phyloP scores from a whole-genome alignment of 2,888 invertebrate species.

The Calameuta filiformis region DNA sequence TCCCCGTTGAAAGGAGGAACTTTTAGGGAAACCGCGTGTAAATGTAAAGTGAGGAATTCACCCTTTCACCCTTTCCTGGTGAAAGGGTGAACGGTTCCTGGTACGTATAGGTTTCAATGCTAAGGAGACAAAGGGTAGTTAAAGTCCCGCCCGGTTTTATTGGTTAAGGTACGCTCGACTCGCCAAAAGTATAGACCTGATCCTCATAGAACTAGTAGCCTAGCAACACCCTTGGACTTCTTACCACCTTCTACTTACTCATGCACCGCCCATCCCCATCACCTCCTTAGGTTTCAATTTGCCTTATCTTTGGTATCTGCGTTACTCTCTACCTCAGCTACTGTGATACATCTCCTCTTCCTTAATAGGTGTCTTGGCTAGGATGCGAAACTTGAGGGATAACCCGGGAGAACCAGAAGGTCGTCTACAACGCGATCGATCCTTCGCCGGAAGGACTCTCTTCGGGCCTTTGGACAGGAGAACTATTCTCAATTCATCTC shows the following conservation, averaged over 20 bases:
- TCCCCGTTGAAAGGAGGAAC: slow-evolving; percentile 1
- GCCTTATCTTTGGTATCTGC: slow-evolving; percentile 58
- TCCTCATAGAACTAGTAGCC: slow-evolving; percentile 48
- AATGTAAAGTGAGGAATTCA: neutral
- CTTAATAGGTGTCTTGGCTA: neutral
- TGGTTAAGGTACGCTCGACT: slow-evolving; percentile 25
- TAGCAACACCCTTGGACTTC: slow-evolving; percentile 60
- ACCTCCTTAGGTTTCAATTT: slow-evolving; percentile 56
- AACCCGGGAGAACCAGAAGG: neutral
- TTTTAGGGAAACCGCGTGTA: slow-evolving; percentile 4
- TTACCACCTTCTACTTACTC: slow-evolving; percentile 15
- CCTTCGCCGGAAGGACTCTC: neutral
- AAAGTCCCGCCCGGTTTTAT: slow-evolving; percentile 24
- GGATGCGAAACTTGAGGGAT: neutral
- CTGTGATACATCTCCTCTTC: neutral
- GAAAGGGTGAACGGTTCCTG: neutral
- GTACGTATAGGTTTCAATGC: neutral
- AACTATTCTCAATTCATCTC: neutral
- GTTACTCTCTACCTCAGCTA: slow-evolving; percentile 27
- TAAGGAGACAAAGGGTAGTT: slow-evolving; percentile 16
- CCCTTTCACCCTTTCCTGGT: neutral
- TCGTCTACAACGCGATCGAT: slow-evolving; percentile 8
- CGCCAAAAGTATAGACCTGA: neutral
- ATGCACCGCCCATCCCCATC: slow-evolving; percentile 33
- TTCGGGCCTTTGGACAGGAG: neutral